phyloP scores from a whole-genome alignment of 1,140 invertebrate species.

The Macrobrachium nipponense region DNA sequence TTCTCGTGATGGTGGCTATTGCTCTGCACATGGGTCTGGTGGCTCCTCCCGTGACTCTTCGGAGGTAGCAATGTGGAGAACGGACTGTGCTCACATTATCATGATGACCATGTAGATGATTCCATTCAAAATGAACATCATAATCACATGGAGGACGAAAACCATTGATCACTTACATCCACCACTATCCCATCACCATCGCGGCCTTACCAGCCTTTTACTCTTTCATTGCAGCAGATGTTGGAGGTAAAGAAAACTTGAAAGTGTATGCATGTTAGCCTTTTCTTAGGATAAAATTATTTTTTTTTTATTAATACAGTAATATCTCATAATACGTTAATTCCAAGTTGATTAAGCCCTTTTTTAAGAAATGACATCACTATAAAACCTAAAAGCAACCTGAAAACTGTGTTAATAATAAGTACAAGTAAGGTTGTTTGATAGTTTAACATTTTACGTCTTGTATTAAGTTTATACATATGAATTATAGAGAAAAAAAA shows the following conservation, averaged over 20 bases:
- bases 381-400: too few species aligned
- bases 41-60: slow-evolving; percentile 83
- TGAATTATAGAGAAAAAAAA: too few species aligned
- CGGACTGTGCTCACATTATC: slow-evolving; percentile 59
- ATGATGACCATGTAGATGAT: slow-evolving; percentile 48
- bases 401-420: too few species aligned
- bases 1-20: slow-evolving; percentile 58
- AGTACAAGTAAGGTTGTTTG: too few species aligned
- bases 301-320: too few species aligned
- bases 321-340: too few species aligned
- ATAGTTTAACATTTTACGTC: too few species aligned
- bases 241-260: slow-evolving; percentile 66
- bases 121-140: slow-evolving; percentile 14
- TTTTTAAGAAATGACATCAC: too few species aligned
- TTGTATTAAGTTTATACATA: too few species aligned
- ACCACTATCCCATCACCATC: slow-evolving; percentile 33
- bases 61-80: slow-evolving; percentile 70
- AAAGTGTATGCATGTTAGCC: too few species aligned
- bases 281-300: too few species aligned
- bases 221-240: slow-evolving; percentile 67
- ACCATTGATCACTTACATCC: slow-evolving; percentile 20
- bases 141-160: slow-evolving; percentile 8
- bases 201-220: slow-evolving; percentile 31
- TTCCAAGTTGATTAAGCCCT: too few species aligned
- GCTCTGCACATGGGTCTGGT: slow-evolving; percentile 72